A percentile compares a stretch with the other conserved stretches of the same genome.
These are phyloP conservation scores for Recurvirostra avosetta DNA, from an alignment of 2,113 vertebrate species.

Conservation along the genomic window DNA sequence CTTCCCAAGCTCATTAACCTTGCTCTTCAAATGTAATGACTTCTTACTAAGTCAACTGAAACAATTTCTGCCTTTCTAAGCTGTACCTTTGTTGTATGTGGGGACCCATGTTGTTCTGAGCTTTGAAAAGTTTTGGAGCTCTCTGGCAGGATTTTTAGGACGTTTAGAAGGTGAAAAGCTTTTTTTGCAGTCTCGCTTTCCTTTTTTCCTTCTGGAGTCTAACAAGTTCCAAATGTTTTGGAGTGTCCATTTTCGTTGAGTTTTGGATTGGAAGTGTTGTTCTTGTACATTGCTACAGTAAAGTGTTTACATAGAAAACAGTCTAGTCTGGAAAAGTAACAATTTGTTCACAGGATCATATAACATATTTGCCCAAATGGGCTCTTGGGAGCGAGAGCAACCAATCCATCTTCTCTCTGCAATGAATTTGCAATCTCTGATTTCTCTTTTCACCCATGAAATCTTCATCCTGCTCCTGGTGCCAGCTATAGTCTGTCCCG, in stretches of 20 bases:
- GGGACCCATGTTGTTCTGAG: not conserved
- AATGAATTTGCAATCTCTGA: not conserved
- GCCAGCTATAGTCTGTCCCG: not conserved
- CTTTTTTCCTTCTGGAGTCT: not conserved
- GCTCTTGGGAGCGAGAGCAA: slow-evolving; percentile 9
- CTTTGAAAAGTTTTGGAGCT: not conserved
- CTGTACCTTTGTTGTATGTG: not conserved
- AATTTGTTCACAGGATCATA: slow-evolving; percentile 54
- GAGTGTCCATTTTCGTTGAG: slow-evolving; percentile 22
- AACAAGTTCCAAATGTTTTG: slow-evolving; percentile 60
- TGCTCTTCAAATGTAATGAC: not conserved
- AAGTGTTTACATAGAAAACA: slow-evolving; percentile 64
- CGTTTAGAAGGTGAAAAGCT: not conserved
- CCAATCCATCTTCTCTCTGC: not conserved
- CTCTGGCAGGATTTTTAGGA: not conserved
- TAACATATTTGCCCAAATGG: slow-evolving; percentile 20
- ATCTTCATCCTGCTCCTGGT: slow-evolving; percentile 3
- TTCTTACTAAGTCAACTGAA: not conserved
- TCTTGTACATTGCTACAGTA: slow-evolving; percentile 40
- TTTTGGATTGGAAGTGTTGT: slow-evolving; percentile 49
- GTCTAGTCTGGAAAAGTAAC: slow-evolving; percentile 51
- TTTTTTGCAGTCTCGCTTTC: not conserved
- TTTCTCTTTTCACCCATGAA: slow-evolving; percentile 24
- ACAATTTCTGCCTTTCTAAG: not conserved
- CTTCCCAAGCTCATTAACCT: slow-evolving; percentile 40